These are phyloP conservation scores for Drosophila carrolli DNA, from an alignment of 1,140 invertebrate species.

Conservation along the genomic window DNA sequence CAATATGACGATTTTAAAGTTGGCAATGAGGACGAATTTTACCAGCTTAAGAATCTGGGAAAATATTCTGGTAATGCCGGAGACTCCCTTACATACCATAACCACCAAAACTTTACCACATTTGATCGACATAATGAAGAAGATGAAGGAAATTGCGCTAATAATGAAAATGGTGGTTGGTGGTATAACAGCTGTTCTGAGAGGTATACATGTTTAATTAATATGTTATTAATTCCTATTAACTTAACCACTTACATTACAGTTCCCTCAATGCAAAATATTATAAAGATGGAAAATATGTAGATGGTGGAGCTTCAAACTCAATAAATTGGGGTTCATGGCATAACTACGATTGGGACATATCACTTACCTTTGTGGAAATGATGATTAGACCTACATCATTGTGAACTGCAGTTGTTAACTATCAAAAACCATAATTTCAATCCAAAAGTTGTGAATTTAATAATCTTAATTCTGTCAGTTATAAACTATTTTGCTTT, in stretches of 20 bases:
- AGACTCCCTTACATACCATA: slow-evolving; percentile 86
- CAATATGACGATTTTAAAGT: slow-evolving; percentile 88
- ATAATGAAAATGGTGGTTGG: too few species aligned
- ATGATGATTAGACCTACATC: background rate
- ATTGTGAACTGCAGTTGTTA: too few species aligned
- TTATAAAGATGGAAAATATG: slow-evolving; percentile 84
- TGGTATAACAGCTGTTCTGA: too few species aligned
- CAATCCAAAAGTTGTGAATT: too few species aligned
- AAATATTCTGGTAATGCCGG: slow-evolving; percentile 88
- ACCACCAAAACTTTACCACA: slow-evolving; percentile 86
- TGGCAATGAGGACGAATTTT: slow-evolving; percentile 87
- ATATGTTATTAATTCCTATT: too few species aligned
- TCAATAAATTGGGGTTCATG: background rate
- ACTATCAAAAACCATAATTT: too few species aligned
- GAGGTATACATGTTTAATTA: too few species aligned
- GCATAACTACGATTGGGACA: background rate
- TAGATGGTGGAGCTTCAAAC: background rate
- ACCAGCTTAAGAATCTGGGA: slow-evolving; percentile 87
- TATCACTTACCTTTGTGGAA: background rate
- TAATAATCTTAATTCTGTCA: background rate
- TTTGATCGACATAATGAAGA: slow-evolving; percentile 89
- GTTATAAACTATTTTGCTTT: too few species aligned
- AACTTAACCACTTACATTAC: too few species aligned
- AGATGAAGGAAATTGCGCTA: too few species aligned
- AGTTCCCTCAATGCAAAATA: too few species aligned